phyloP scores from a whole-genome alignment of 2,113 vertebrate genomes.

The Mugil cephalus region DNA sequence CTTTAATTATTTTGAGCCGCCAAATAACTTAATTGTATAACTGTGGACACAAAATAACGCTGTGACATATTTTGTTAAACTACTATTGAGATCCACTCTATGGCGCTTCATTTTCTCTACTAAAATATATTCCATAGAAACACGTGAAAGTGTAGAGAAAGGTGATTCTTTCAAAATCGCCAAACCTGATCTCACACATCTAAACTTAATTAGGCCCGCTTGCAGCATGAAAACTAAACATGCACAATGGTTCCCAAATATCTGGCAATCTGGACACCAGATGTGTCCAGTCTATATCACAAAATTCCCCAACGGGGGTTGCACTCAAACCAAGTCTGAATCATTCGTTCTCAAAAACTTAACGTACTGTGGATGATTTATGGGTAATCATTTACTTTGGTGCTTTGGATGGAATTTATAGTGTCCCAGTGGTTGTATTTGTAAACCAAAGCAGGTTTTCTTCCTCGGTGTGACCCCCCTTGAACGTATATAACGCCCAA shows the following conservation, averaged over 20 bases:
- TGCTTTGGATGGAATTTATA: slow-evolving; percentile 7
- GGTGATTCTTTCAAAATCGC: background rate
- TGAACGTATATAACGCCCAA: slow-evolving; percentile 12
- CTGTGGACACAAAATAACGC: background rate
- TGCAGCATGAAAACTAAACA: slow-evolving; percentile 46
- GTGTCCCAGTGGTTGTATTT: slow-evolving; percentile 21
- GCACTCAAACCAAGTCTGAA: slow-evolving; percentile 28
- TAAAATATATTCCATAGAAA: background rate
- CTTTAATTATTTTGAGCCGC: too few relatives aligned
- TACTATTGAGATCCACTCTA: background rate
- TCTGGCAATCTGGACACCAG: slow-evolving; percentile 63
- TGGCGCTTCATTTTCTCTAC: background rate
- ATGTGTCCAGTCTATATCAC: slow-evolving; percentile 60
- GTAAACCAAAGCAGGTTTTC: slow-evolving; percentile 7
- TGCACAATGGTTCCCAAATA: slow-evolving; percentile 26
- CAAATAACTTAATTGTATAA: background rate
- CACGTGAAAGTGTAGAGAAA: background rate
- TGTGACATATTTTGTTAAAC: background rate
- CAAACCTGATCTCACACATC: slow-evolving; percentile 16
- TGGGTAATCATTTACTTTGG: background rate
- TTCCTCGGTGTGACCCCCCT: background rate
- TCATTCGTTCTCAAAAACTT: slow-evolving; percentile 25
- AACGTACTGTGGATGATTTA: slow-evolving; percentile 27
- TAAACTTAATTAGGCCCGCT: slow-evolving; percentile 24
- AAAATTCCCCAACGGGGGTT: slow-evolving; percentile 33